Conservation (phyloP, 2,797 vertebrate genomes). For the Myotis vivesi region DNA sequence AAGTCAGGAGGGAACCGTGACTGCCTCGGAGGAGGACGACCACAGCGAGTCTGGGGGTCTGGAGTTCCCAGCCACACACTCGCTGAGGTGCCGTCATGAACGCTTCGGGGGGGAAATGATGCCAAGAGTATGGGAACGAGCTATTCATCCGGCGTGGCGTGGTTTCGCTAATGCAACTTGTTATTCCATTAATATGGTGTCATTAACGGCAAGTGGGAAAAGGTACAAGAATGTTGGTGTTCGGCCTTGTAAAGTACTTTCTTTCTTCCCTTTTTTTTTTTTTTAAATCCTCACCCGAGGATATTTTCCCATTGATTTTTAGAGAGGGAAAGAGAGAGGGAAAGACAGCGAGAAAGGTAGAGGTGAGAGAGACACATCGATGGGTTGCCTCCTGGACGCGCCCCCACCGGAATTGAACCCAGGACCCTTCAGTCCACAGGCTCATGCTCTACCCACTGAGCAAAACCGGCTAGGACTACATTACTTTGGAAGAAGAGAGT, state of each 20-base stretch:
- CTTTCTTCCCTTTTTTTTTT: too few species aligned
- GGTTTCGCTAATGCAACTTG: constrained; percentile 57
- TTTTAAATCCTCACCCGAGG: too few species aligned
- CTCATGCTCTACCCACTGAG: too few species aligned
- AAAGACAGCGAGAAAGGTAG: too few species aligned
- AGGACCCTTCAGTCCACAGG: too few species aligned
- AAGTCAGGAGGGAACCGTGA: constrained; percentile 49
- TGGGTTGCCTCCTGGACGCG: too few species aligned
- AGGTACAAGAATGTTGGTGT: constrained; percentile 2
- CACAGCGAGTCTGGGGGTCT: not conserved
- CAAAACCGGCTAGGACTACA: too few species aligned
- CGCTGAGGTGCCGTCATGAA: not conserved
- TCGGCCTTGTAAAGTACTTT: not conserved
- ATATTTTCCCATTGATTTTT: too few species aligned
- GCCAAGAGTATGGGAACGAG: constrained; percentile 33
- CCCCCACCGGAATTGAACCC: too few species aligned
- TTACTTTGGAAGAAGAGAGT: not conserved
- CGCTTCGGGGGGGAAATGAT: not conserved
- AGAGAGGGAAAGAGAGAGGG: too few species aligned
- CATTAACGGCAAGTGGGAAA: constrained; percentile 21
- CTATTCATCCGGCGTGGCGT: not conserved
- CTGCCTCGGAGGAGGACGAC: constrained; percentile 54
- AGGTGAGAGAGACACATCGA: too few species aligned
- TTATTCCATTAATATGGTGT: constrained; percentile 59
- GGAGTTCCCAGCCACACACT: constrained; percentile 46